Evolutionary conservation across 1,140 invertebrate species (phyloP).

Genomic region (Sitodiplosis mosellana): DNA sequence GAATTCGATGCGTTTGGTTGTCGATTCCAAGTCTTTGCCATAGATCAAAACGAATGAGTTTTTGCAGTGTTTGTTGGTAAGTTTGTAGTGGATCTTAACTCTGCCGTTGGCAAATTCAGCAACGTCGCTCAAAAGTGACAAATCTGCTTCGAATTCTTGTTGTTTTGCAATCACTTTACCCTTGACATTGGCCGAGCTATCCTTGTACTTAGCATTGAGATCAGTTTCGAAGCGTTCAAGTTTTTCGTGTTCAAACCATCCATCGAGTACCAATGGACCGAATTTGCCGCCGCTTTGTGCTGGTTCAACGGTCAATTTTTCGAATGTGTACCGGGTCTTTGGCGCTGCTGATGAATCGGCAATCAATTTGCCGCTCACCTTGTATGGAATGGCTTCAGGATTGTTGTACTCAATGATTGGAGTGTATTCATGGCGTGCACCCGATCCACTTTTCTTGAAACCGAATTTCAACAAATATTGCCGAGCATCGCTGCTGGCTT

Average conservation of each 20-base stretch:
- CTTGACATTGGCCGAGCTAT: background rate
- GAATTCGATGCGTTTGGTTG: slow-evolving; percentile 10
- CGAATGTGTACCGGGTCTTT: background rate
- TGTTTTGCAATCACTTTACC: background rate
- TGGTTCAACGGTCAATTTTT: background rate
- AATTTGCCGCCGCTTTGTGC: background rate
- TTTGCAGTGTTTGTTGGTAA: slow-evolving; percentile 17
- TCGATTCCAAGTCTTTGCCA: slow-evolving; percentile 36
- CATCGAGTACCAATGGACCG: background rate
- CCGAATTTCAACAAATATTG: slow-evolving; percentile 42
- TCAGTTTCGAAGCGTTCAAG: background rate
- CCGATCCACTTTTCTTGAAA: slow-evolving; percentile 32
- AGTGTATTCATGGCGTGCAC: slow-evolving; percentile 31
- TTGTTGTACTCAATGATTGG: slow-evolving; percentile 40
- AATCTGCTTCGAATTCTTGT: too few species aligned
- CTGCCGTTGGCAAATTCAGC: slow-evolving; percentile 1
- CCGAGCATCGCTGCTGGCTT: slow-evolving; percentile 33
- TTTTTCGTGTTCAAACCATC: background rate
- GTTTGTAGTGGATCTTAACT: slow-evolving; percentile 27
- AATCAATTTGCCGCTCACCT: background rate
- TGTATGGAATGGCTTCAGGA: slow-evolving; percentile 6
- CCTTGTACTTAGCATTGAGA: background rate
- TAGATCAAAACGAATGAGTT: slow-evolving; percentile 37
- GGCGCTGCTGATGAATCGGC: background rate
- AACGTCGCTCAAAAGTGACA: background rate